Conservation (phyloP, 2,113 vertebrate species). For the Anas platyrhynchos region DNA sequence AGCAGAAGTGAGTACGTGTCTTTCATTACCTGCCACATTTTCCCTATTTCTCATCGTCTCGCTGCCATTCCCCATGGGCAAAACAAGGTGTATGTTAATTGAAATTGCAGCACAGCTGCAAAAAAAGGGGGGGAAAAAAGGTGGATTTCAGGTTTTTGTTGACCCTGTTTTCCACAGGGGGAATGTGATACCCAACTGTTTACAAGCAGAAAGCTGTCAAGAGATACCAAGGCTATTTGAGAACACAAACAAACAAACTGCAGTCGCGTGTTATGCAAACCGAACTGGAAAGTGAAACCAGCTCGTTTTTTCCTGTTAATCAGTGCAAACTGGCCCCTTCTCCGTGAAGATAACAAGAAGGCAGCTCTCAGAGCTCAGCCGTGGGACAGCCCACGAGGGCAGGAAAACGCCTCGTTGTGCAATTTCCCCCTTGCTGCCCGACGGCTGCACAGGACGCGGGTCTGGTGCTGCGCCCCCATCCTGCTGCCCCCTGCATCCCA, state of each 20-base stretch:
- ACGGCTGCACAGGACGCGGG: too few species aligned
- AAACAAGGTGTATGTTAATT: constrained; percentile 46
- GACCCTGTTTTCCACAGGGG: background rate
- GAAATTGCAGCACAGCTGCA: constrained; percentile 50
- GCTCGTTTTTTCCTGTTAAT: background rate
- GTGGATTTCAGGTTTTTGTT: constrained; percentile 30
- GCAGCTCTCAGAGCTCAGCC: background rate
- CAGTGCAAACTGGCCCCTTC: background rate
- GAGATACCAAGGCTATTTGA: background rate
- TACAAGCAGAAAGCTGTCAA: constrained; percentile 19
- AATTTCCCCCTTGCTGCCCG: background rate
- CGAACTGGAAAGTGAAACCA: background rate
- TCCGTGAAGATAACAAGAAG: fast-evolving
- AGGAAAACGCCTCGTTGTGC: background rate
- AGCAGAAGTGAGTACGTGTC: constrained; percentile 52
- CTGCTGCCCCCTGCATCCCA: too few species aligned
- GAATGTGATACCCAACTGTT: constrained; percentile 17
- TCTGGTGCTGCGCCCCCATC: too few species aligned
- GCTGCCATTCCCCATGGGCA: background rate
- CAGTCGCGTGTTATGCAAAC: fast-evolving
- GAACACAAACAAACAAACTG: background rate
- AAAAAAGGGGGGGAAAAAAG: background rate
- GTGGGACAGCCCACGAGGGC: background rate
- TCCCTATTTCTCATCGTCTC: constrained; percentile 5
- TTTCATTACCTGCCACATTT: constrained; percentile 55